Conservation (phyloP, 2,888 invertebrate species). For the Iselma pallidipennis region DNA sequence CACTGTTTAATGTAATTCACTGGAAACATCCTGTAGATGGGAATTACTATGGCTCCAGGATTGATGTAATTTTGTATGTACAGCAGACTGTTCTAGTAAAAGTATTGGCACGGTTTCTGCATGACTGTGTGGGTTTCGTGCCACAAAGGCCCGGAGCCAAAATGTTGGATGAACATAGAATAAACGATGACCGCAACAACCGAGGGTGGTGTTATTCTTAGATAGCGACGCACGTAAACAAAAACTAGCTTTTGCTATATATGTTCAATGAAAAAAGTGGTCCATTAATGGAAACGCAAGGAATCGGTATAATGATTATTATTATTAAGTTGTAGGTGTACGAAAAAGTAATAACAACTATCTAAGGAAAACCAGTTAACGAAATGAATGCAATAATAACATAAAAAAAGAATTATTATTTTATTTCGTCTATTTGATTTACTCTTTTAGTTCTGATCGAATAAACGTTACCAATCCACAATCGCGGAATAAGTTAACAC, state of each 20-base stretch:
- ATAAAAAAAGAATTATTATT: too few relatives aligned
- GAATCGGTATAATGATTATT: too few relatives aligned
- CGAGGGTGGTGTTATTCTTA: conserved; percentile 58
- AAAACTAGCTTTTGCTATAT: too few relatives aligned
- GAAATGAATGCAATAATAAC: too few relatives aligned
- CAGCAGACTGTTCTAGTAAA: conserved; percentile 54
- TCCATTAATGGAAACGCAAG: too few relatives aligned
- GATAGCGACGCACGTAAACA: conserved; percentile 54
- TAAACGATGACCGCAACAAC: conserved; percentile 52
- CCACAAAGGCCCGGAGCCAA: conserved; percentile 59
- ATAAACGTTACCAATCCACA: too few relatives aligned
- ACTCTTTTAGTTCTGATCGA: too few relatives aligned
- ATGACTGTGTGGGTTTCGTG: conserved; percentile 15
- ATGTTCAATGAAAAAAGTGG: too few relatives aligned
- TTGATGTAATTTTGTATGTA: conserved; percentile 52
- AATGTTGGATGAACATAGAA: conserved; percentile 52
- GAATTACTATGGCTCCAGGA: conserved; percentile 36
- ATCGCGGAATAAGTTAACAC: background rate
- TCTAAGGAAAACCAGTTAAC: too few relatives aligned
- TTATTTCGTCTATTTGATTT: too few relatives aligned
- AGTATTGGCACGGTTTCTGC: conserved; percentile 40
- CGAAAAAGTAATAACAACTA: too few relatives aligned
- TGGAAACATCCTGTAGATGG: background rate
- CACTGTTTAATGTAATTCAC: background rate
- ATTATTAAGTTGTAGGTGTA: too few relatives aligned